These are phyloP conservation scores for Halictus quadricinctus DNA, from an alignment of 2,888 invertebrate genomes.

Conservation along the genomic window DNA sequence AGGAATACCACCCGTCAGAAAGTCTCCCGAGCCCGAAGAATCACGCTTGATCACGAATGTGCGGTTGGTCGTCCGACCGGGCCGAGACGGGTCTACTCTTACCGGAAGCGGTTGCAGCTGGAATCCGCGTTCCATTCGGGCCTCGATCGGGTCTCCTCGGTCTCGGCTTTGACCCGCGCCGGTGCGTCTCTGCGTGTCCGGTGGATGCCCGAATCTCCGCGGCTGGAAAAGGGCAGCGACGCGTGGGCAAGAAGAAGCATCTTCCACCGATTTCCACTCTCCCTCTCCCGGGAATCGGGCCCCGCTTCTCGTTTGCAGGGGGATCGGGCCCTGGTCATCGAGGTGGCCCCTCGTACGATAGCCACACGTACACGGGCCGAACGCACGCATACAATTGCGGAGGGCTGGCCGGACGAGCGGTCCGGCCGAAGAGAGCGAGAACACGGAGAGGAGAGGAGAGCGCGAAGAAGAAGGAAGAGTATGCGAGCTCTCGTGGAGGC, in stretches of 20 bases:
- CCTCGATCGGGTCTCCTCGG: background rate
- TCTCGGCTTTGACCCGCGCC: conserved; percentile 46
- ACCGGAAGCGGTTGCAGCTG: conserved; percentile 35
- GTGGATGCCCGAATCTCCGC: conserved; percentile 13
- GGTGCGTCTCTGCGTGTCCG: conserved; percentile 22
- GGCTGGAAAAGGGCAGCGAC: conserved; percentile 40
- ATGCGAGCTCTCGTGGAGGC: conserved; percentile 41
- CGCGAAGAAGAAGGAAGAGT: conserved; percentile 51
- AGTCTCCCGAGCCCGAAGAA: background rate
- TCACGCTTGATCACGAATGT: background rate
- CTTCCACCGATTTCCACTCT: conserved; percentile 46
- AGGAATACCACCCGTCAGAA: background rate
- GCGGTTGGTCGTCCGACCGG: background rate
- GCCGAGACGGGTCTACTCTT: conserved; percentile 9
- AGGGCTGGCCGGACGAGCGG: background rate
- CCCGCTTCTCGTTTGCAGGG: background rate
- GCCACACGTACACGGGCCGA: background rate
- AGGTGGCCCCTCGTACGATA: background rate
- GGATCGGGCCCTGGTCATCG: conserved; percentile 6
- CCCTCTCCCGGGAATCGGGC: background rate
- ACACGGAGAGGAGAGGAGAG: background rate
- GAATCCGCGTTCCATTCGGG: conserved; percentile 8
- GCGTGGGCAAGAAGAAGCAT: conserved; percentile 45
- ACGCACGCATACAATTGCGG: background rate
- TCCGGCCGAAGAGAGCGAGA: conserved; percentile 8